These are phyloP conservation scores for Antrozous pallidus DNA, from an alignment of 2,797 vertebrate species.

Conservation along the genomic window DNA sequence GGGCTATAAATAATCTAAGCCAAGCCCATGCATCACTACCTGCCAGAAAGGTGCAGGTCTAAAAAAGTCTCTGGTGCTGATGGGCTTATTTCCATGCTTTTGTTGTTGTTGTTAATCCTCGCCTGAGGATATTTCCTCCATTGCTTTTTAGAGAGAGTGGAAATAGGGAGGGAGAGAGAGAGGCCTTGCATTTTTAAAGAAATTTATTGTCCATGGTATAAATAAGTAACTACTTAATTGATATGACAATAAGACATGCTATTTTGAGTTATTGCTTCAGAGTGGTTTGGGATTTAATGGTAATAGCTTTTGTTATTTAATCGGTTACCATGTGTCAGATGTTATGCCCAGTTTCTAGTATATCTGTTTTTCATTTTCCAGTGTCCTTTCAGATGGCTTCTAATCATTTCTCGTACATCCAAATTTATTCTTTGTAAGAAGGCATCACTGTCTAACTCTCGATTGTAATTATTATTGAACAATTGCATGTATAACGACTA, in stretches of 20 bases:
- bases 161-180: no score
- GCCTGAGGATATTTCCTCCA: not conserved
- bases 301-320: not conserved
- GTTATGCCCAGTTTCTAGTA: not conserved
- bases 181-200: slow-evolving; percentile 33
- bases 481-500: not conserved
- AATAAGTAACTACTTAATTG: slow-evolving; percentile 11
- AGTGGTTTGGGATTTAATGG: not conserved
- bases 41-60: not conserved
- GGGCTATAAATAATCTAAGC: not conserved
- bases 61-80: not conserved
- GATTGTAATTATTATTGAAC: not conserved
- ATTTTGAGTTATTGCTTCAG: not conserved
- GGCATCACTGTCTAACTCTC: not conserved
- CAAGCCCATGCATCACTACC: not conserved
- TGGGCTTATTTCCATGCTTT: not conserved
- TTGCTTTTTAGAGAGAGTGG: no score
- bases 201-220: not conserved
- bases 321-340: not conserved
- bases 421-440: not conserved
- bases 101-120: no score
- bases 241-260: not conserved
- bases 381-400: not conserved
- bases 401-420: not conserved
- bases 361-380: not conserved